These are phyloP conservation scores for Dicycla oo DNA, from an alignment of 2,888 invertebrate species.

Conservation along the genomic window DNA sequence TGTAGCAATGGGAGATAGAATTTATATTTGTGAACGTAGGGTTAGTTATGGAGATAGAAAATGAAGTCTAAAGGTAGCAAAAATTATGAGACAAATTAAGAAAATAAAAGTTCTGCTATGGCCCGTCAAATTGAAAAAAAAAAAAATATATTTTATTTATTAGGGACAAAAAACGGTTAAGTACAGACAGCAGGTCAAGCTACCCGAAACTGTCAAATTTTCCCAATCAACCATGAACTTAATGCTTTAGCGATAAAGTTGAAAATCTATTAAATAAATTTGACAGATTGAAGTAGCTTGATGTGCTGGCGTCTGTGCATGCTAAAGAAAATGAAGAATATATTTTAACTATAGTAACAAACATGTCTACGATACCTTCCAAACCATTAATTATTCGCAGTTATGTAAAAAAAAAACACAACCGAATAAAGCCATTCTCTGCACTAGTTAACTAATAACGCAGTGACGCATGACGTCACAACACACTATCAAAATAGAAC, in stretches of 20 bases:
- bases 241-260: no score
- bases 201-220: no score
- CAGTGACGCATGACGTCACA: slow-evolving; percentile 33
- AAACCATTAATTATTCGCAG: background rate
- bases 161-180: no score
- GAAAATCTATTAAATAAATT: no score
- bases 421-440: background rate
- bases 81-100: background rate
- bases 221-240: no score
- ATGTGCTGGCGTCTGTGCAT: no score
- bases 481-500: slow-evolving; percentile 45
- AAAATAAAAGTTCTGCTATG: background rate
- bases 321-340: no score
- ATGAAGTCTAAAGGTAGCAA: background rate
- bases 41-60: background rate
- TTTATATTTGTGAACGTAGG: slow-evolving; percentile 28
- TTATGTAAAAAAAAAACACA: background rate
- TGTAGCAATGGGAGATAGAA: slow-evolving; percentile 21
- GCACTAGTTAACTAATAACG: slow-evolving; percentile 25
- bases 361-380: background rate
- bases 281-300: no score
- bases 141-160: no score
- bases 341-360: no score
- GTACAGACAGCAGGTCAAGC: no score
- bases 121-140: background rate